Conservation (phyloP, 2,797 vertebrate genomes). For the Linurgus olivaceus region DNA sequence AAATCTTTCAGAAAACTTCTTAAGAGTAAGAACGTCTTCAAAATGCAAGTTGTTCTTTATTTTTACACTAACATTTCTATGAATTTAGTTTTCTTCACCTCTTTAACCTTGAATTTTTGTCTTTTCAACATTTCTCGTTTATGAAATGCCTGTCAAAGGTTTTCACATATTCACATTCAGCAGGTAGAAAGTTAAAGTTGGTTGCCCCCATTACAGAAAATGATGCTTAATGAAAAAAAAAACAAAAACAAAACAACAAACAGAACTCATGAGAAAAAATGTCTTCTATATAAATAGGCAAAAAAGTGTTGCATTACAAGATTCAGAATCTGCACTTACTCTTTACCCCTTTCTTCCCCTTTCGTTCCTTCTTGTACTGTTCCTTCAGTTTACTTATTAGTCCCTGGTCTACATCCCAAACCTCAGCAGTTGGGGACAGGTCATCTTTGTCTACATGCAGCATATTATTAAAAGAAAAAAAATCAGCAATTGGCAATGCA, state of each 20-base stretch:
- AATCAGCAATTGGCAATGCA: conserved; percentile 80
- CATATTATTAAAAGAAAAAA: conserved; percentile 84
- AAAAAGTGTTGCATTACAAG: conserved; percentile 66
- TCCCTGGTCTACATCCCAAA: conserved; percentile 86
- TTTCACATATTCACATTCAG: conserved; percentile 35
- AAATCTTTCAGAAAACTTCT: neutral
- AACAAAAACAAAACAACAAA: neutral
- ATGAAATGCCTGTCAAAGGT: neutral
- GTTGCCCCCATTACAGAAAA: conserved; percentile 70
- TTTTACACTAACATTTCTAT: neutral
- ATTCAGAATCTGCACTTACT: conserved; percentile 83
- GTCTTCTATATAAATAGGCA: conserved; percentile 48
- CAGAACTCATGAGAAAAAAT: conserved; percentile 27
- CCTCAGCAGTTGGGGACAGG: conserved; percentile 85
- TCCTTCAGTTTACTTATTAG: conserved; percentile 87
- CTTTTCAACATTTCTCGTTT: neutral
- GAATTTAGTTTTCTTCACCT: neutral
- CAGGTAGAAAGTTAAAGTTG: conserved; percentile 76
- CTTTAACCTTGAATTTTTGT: neutral
- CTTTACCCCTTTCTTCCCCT: conserved; percentile 86
- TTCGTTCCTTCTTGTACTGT: conserved; percentile 86
- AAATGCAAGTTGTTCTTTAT: neutral
- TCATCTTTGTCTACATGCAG: conserved; percentile 87
- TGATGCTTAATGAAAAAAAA: conserved; percentile 22
- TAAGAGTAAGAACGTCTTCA: neutral